A percentile compares a stretch with the other conserved stretches of the same genome.
phyloP scores from a whole-genome alignment of 1,140 invertebrate genomes.

The Zophobas atratus region DNA sequence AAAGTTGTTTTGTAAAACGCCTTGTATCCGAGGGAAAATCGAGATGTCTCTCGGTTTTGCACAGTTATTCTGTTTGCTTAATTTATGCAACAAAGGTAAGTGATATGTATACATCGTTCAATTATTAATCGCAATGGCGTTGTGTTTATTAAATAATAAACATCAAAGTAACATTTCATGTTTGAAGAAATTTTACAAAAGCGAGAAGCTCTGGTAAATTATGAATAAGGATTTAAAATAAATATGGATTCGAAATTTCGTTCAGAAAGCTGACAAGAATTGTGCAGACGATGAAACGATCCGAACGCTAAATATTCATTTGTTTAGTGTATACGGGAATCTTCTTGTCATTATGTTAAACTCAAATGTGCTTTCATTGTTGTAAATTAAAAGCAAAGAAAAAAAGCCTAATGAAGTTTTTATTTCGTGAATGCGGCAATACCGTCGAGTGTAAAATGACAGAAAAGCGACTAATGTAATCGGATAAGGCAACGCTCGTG shows the following conservation, averaged over 20 bases:
- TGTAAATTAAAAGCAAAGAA: not conserved
- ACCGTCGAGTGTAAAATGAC: not conserved
- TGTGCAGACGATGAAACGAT: slow-evolving; percentile 15
- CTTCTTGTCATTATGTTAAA: not conserved
- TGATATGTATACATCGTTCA: not conserved
- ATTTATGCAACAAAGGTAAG: not conserved
- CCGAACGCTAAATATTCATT: slow-evolving; percentile 2
- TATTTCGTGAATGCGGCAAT: not conserved
- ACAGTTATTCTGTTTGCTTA: not conserved
- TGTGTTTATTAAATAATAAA: slow-evolving; percentile 41
- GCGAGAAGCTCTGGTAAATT: slow-evolving; percentile 33
- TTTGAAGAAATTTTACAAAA: slow-evolving; percentile 40
- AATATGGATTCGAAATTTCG: slow-evolving; percentile 32
- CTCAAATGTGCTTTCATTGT: not conserved
- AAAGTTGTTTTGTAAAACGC: too few species aligned
- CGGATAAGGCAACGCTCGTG: slow-evolving; percentile 2
- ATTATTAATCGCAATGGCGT: slow-evolving; percentile 13
- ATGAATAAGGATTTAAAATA: slow-evolving; percentile 41
- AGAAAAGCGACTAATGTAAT: slow-evolving; percentile 13
- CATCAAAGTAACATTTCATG: slow-evolving; percentile 40
- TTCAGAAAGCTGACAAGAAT: slow-evolving; percentile 24
- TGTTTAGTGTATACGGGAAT: slow-evolving; percentile 12
- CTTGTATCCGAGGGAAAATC: too few species aligned
- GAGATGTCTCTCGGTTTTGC: too few species aligned
- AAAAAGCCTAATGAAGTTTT: not conserved